These are phyloP conservation scores for Danio jaintianensis DNA, from an alignment of 2,797 vertebrate species.

Conservation along the genomic window DNA sequence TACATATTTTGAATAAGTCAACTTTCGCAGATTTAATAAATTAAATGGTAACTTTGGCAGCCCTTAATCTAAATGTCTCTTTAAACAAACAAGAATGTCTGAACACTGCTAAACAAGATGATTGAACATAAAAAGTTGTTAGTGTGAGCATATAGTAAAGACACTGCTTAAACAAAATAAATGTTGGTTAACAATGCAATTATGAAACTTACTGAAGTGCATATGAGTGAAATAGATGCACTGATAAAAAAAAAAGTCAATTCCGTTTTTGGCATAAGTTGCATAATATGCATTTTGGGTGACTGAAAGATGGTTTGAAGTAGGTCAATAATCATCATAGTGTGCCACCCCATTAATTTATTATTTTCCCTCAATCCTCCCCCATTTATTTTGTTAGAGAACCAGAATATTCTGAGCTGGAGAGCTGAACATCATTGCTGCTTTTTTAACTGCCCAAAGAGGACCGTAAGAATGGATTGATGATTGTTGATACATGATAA, in stretches of 20 bases:
- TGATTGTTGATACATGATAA: slow-evolving; percentile 70
- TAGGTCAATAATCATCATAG: background rate
- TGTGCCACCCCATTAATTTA: background rate
- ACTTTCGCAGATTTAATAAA: background rate
- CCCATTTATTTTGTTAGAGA: slow-evolving; percentile 27
- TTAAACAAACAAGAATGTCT: slow-evolving; percentile 34
- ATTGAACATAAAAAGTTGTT: slow-evolving; percentile 31
- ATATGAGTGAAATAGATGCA: background rate
- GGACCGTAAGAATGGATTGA: slow-evolving; percentile 75
- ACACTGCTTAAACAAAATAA: slow-evolving; percentile 9
- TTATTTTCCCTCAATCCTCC: background rate
- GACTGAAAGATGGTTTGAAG: background rate
- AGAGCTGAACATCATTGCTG: slow-evolving; percentile 13
- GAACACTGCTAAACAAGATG: slow-evolving; percentile 25
- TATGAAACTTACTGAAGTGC: background rate
- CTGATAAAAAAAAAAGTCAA: background rate
- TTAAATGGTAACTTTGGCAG: background rate
- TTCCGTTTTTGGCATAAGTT: background rate
- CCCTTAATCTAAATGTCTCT: background rate
- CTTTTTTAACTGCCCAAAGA: slow-evolving; percentile 46
- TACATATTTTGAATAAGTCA: background rate
- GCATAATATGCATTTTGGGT: background rate
- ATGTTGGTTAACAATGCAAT: slow-evolving; percentile 35
- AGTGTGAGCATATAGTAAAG: background rate
- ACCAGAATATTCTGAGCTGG: slow-evolving; percentile 3